phyloP scores from a whole-genome alignment of 2,888 invertebrate genomes.

The Parthenolecanium corni region DNA sequence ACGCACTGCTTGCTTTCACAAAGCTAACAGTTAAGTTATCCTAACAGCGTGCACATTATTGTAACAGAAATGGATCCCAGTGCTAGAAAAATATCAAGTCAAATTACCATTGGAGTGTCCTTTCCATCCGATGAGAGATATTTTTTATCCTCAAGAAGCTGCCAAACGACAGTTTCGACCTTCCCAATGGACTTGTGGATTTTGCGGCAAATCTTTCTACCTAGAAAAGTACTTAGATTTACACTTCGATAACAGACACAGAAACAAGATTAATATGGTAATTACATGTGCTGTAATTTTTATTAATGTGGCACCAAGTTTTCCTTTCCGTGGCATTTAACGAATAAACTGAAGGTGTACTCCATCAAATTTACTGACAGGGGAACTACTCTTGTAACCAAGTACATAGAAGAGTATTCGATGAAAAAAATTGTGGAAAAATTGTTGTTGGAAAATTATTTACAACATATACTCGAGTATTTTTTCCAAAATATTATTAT shows the following conservation, averaged over 20 bases:
- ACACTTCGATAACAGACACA: conserved; percentile 82
- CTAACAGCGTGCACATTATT: too few relatives aligned
- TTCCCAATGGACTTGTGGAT: conserved; percentile 80
- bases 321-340: not conserved
- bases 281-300: conserved; percentile 23
- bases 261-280: conserved; percentile 71
- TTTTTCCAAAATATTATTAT: too few relatives aligned
- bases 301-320: too few relatives aligned
- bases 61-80: conserved; percentile 69
- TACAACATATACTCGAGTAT: too few relatives aligned
- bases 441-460: too few relatives aligned
- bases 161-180: conserved; percentile 74
- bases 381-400: too few relatives aligned
- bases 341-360: not conserved
- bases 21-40: too few relatives aligned
- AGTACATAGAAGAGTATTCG: too few relatives aligned
- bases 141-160: conserved; percentile 74
- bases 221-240: conserved; percentile 75
- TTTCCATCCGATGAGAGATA: conserved; percentile 74
- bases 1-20: too few relatives aligned
- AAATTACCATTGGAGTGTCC: conserved; percentile 79
- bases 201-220: conserved; percentile 84
- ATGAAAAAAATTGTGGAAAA: too few relatives aligned
- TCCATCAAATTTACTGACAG: too few relatives aligned
- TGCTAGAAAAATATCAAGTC: conserved; percentile 77